Base-by-base conservation (phyloP, 2,888 invertebrate genomes). In the Gymnoscelis rufifasciata region DNA sequence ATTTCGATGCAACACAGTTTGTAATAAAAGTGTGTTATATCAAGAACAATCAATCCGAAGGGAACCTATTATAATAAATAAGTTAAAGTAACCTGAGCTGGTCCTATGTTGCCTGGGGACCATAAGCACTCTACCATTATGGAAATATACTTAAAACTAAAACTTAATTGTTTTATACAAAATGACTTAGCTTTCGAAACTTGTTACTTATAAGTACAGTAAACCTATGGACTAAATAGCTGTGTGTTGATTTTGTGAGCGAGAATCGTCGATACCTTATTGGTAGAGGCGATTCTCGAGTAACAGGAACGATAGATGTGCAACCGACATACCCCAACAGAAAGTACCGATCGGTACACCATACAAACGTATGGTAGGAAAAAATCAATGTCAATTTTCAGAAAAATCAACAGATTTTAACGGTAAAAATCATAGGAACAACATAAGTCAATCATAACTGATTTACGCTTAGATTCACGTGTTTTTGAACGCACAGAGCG, bases 111-210 rank as follows among this genome's bases (percentile, higher is more conserved):
- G 87, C 84, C 84, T 79, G 57, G 65, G 73, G 75, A 74, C 76
- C 52, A 24, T 39, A 39, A 77, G 74, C 78, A 83, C 78, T 77
- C 81, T 82, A 83, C 83, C 71, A 81, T 77, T 81, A 83, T 82
- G 87, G 87, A 84, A 86, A 83, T 81, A 83, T 81, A 72, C 84
- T 84, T 84, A 86, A 58, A 54, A 66, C 83, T 84, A 83, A 73
- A 82, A 83, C 86, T 83, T 84, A 87, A 74, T 76, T 74, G 74
- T 81, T 78, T 83, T 87, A 86, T 88, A 88, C 86, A 88, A 83
- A 87, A 88, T 88, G 88, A 88, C 88, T 88, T 88, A 88, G 88
- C 84, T 80, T 88, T 86, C 87, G 86, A 88, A 87, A 83, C 79
- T 83, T 83, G 83, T 84, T 84, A 79, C 87, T 80, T 87, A 88